phyloP scores from a whole-genome alignment of 2,797 vertebrate species.

The Buceros bicornis region DNA sequence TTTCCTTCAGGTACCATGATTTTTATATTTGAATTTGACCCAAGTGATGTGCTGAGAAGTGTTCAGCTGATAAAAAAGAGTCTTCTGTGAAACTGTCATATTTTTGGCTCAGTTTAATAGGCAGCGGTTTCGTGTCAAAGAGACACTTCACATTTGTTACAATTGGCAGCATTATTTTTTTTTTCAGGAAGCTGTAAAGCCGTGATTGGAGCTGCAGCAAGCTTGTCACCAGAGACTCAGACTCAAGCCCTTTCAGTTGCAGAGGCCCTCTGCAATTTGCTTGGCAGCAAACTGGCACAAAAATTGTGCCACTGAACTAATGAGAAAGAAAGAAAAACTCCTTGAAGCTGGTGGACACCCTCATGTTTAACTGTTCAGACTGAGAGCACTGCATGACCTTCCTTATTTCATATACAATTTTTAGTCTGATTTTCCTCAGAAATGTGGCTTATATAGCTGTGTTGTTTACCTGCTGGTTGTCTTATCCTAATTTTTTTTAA shows the following conservation, averaged over 20 bases:
- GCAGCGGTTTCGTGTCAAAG: constrained; percentile 54
- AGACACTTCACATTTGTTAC: constrained; percentile 54
- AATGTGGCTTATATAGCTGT: not conserved
- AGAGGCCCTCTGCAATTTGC: constrained; percentile 67
- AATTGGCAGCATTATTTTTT: constrained; percentile 5
- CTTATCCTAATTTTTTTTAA: not conserved
- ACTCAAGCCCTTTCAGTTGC: constrained; percentile 40
- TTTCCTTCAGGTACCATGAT: constrained; percentile 60
- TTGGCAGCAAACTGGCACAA: constrained; percentile 56
- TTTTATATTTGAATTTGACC: constrained; percentile 68
- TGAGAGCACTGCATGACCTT: constrained; percentile 10
- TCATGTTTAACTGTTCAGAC: constrained; percentile 46
- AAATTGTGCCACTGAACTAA: constrained; percentile 69
- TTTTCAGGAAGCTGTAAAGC: not conserved
- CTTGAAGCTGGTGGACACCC: constrained; percentile 3
- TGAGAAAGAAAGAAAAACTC: constrained; percentile 42
- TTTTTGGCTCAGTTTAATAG: constrained; percentile 67
- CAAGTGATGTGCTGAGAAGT: constrained; percentile 6
- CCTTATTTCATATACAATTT: not conserved
- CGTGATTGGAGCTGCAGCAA: constrained; percentile 33
- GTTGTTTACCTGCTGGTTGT: not conserved
- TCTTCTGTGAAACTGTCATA: constrained; percentile 48
- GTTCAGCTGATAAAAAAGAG: constrained; percentile 30
- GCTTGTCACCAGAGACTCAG: constrained; percentile 59
- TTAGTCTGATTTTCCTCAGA: not conserved